phyloP scores from a whole-genome alignment of 2,113 vertebrate species.

The Phaetusa simplex region DNA sequence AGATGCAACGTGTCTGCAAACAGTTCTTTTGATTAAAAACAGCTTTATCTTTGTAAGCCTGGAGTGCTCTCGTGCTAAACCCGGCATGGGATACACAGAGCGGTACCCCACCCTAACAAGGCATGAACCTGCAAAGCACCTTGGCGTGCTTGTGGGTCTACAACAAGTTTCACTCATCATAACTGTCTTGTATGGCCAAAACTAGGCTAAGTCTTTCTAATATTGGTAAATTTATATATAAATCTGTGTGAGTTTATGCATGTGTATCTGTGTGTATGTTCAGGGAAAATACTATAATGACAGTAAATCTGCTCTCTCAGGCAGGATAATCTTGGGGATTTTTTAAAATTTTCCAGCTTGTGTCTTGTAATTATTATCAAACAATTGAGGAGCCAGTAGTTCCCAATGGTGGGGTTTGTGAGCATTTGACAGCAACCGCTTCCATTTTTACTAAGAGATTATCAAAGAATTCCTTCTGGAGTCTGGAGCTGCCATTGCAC shows the following conservation, averaged over 20 bases:
- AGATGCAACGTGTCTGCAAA: neutral
- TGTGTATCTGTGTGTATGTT: neutral
- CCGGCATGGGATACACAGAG: neutral
- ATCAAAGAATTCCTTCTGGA: neutral
- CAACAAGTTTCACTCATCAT: neutral
- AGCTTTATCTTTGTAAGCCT: neutral
- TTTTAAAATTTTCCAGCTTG: neutral
- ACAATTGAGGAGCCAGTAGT: neutral
- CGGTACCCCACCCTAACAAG: neutral
- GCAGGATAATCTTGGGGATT: neutral
- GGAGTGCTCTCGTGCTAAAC: neutral
- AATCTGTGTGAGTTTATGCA: neutral
- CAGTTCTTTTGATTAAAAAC: neutral
- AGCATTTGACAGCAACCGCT: neutral
- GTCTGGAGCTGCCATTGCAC: neutral
- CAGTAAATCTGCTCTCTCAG: neutral
- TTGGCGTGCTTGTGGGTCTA: neutral
- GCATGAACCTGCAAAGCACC: neutral
- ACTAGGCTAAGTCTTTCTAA: neutral
- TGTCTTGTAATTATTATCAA: slow-evolving; percentile 11
- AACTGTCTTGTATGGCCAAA: neutral
- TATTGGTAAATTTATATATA: neutral
- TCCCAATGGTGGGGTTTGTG: neutral
- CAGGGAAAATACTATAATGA: neutral
- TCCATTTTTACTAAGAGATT: neutral